Conservation (phyloP, 1,140 invertebrate genomes). For the Drosophila parabipectinata region DNA sequence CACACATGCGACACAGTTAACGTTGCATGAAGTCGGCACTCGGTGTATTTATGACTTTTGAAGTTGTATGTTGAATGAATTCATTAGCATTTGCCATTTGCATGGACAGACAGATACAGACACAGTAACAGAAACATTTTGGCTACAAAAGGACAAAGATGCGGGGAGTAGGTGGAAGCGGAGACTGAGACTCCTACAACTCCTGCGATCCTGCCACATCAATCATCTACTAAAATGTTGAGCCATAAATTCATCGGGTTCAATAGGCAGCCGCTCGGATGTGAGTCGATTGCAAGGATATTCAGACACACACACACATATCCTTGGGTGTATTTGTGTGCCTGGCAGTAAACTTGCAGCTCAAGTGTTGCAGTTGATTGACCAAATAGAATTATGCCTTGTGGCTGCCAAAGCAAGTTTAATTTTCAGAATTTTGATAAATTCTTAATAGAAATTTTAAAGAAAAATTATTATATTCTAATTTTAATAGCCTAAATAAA, state of each 20-base stretch:
- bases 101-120: slow-evolving; percentile 30
- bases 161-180: not conserved
- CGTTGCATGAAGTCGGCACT: slow-evolving; percentile 71
- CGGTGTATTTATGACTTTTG: slow-evolving; percentile 71
- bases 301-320: not conserved
- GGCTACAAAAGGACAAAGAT: not conserved
- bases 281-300: slow-evolving; percentile 8
- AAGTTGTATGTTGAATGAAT: slow-evolving; percentile 72
- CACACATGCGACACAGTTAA: slow-evolving; percentile 51
- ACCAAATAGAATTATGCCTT: slow-evolving; percentile 70
- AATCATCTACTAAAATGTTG: slow-evolving; percentile 72
- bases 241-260: slow-evolving; percentile 68
- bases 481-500: no score
- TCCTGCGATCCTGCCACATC: slow-evolving; percentile 40
- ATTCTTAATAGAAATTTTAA: not conserved
- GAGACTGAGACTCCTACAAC: slow-evolving; percentile 1
- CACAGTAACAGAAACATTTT: slow-evolving; percentile 4
- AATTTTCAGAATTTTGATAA: not conserved
- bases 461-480: no score
- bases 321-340: slow-evolving; percentile 7
- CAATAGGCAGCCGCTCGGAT: slow-evolving; percentile 54
- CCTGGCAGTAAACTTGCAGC: slow-evolving; percentile 35
- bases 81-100: slow-evolving; percentile 74
- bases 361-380: slow-evolving; percentile 57
- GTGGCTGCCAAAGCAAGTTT: slow-evolving; percentile 15